Evolutionary conservation across 2,888 invertebrate genomes (phyloP), one percentile per base, ranked within the genome.

Genomic region (Leptopilina myrica): DNA sequence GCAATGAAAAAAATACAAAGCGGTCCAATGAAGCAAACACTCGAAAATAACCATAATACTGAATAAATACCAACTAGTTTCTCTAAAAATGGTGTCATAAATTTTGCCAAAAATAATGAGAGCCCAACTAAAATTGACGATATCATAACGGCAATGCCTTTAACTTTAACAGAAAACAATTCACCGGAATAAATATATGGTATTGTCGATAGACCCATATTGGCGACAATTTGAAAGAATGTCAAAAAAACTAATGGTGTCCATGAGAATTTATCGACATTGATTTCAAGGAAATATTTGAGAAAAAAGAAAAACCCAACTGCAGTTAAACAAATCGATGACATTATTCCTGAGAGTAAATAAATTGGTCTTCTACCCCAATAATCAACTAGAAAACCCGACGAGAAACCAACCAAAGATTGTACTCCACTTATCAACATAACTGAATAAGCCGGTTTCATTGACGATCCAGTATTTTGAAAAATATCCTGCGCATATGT

Each of bases 131-230:
- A 93, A 87, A 95, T 93, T 79, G 95, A 94, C 77, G 94, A 94
- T 6, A 94, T 92, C 82, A 94, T 94, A 40, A 94, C 94, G 0
- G 95, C 95, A 80, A 94, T 92, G 0, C 95, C 94, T 86, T 95
- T 94, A 33, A 94, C 94, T 84, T 94, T 93, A 4, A 93, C 92
- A 62, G 95, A 94, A 88, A 95, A 94, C 87, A 95, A 92, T 90
- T 95, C 95, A 3, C 94, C 94, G 59, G 94, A 93, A 76, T 94
- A 93, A 62, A 94, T 93, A 87, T 94, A 95, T 40, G 94, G 94
- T 84, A 95, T 92, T 4, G 94, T 94, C 0, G 94, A 94, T 88
- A 94, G 92, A 20, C 94, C 94, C 87, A 95, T 92, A 5, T 94
- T 94, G 80, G 94, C 94, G 56, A 93, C 93, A 85, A 94, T 93